Evolutionary conservation across 2,113 vertebrate species (phyloP).

Genomic region (Aphyosemion australe): DNA sequence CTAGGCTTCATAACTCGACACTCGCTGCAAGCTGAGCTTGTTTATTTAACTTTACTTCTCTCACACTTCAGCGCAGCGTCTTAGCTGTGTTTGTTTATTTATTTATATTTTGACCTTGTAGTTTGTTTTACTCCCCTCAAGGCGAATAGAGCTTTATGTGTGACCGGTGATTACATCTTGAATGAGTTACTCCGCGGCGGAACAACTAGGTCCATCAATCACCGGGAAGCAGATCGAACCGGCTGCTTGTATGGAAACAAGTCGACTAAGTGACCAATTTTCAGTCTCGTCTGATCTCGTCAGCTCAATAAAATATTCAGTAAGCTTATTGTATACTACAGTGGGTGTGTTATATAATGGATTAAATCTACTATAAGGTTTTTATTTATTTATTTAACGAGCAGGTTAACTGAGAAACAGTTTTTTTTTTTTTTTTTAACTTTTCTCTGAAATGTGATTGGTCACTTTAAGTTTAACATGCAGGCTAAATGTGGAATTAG

Average conservation of each 20-base stretch:
- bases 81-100: slow-evolving; percentile 68
- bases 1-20: slow-evolving; percentile 62
- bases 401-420: no score
- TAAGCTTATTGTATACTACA: background rate
- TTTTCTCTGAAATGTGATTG: no score
- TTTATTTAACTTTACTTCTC: slow-evolving; percentile 75
- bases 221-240: slow-evolving; percentile 12
- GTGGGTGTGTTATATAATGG: no score
- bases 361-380: no score
- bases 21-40: slow-evolving; percentile 63
- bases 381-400: no score
- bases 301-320: background rate
- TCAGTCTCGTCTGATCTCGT: background rate
- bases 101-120: slow-evolving; percentile 46
- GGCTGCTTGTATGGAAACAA: slow-evolving; percentile 4
- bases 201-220: slow-evolving; percentile 53
- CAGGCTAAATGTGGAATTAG: no score
- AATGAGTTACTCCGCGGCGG: slow-evolving; percentile 54
- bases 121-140: slow-evolving; percentile 72
- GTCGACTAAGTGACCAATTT: background rate
- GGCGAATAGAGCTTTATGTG: slow-evolving; percentile 57
- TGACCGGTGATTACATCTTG: slow-evolving; percentile 63
- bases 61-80: slow-evolving; percentile 61
- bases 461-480: no score
- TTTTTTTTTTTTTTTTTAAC: no score